These are phyloP conservation scores for Lingula anatina DNA, from an alignment of 2,888 invertebrate genomes.

Conservation along the genomic window DNA sequence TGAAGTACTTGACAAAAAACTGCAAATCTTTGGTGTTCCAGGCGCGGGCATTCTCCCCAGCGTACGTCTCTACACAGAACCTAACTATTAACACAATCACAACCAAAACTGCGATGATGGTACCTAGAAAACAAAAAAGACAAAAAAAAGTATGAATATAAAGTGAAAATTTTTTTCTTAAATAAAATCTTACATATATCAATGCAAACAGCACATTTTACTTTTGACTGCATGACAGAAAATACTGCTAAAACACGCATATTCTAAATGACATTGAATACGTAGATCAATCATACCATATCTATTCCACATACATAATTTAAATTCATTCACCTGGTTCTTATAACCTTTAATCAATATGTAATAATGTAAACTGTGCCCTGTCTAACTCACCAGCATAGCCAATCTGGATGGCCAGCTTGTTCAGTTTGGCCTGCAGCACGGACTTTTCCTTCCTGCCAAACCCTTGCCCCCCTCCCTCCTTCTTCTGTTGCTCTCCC, in stretches of 20 bases:
- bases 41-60: constrained; percentile 75
- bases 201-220: no score
- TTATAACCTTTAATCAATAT: no score
- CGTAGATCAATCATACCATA: neutral
- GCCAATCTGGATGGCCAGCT: constrained; percentile 98
- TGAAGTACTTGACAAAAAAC: constrained; percentile 92
- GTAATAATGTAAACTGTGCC: no score
- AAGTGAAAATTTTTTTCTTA: no score
- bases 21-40: constrained; percentile 61
- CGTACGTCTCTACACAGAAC: constrained; percentile 88
- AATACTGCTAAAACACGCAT: no score
- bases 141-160: no score
- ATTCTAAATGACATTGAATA: no score
- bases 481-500: constrained; percentile 17
- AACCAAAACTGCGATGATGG: constrained; percentile 93
- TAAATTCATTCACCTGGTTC: neutral
- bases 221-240: no score
- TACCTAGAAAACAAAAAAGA: constrained; percentile 65
- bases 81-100: constrained; percentile 93
- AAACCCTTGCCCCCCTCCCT: constrained; percentile 48
- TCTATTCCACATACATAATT: neutral
- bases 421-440: constrained; percentile 95
- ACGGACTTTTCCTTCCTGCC: constrained; percentile 88
- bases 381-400: constrained; percentile 84
- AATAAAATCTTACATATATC: no score